A percentile compares a stretch with the other conserved stretches of the same genome.
Evolutionary conservation across 2,888 invertebrate genomes (phyloP).

Genomic region (Eupithecia insigniata): DNA sequence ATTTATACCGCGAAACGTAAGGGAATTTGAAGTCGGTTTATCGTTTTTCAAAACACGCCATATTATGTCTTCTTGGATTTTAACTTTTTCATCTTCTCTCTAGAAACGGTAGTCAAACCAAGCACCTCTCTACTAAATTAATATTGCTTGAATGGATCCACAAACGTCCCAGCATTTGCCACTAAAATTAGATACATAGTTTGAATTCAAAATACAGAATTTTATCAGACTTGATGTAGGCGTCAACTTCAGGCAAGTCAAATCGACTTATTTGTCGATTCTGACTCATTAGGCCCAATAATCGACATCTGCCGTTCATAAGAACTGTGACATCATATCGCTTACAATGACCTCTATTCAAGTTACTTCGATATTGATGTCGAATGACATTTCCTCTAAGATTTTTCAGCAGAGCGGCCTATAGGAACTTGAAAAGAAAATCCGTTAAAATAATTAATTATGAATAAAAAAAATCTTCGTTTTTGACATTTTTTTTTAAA

Average conservation of each 20-base stretch:
- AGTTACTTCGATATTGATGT: background rate
- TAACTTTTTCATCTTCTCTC: too few relatives aligned
- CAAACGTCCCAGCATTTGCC: background rate
- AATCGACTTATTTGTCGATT: constrained; percentile 41
- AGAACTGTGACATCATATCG: constrained; percentile 58
- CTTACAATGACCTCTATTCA: constrained; percentile 4
- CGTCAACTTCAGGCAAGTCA: constrained; percentile 19
- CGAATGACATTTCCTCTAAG: background rate
- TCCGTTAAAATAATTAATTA: too few relatives aligned
- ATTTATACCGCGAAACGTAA: too few relatives aligned
- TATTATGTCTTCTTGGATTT: too few relatives aligned
- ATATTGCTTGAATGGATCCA: background rate
- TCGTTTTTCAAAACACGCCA: too few relatives aligned
- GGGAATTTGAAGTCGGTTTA: too few relatives aligned
- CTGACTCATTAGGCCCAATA: constrained; percentile 52
- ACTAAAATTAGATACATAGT: constrained; percentile 15
- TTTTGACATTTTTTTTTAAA: too few relatives aligned
- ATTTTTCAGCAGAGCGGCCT: too few relatives aligned
- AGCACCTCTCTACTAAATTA: background rate
- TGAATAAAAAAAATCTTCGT: too few relatives aligned
- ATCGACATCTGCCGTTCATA: constrained; percentile 60
- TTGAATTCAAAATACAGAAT: constrained; percentile 5
- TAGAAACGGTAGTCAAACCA: background rate
- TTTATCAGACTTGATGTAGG: constrained; percentile 17
- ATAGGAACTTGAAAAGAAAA: too few relatives aligned